A percentile compares a stretch with the other conserved stretches of the same genome.
These are phyloP conservation scores for Mythimna lalbum DNA, from an alignment of 2,888 invertebrate genomes.

Conservation along the genomic window DNA sequence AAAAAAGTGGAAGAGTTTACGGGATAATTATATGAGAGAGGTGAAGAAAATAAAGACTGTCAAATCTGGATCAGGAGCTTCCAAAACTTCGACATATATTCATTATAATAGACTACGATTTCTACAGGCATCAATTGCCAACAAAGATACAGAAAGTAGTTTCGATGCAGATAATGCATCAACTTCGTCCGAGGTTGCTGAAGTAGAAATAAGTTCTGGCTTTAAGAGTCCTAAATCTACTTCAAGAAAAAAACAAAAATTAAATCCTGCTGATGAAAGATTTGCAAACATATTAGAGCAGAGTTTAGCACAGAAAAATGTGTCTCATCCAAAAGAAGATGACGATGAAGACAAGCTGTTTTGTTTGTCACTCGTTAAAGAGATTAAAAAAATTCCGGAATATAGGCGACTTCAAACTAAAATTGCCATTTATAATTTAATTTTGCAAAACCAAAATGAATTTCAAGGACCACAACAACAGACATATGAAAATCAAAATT, in stretches of 20 bases:
- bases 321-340: conserved; percentile 54
- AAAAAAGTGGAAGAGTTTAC: conserved; percentile 59
- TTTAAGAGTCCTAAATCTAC: conserved; percentile 46
- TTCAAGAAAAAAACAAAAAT: conserved; percentile 55
- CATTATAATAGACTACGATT: conserved; percentile 58
- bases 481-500: conserved; percentile 55
- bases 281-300: conserved; percentile 59
- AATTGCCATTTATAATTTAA: conserved; percentile 61
- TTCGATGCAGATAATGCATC: conserved; percentile 41
- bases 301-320: conserved; percentile 57
- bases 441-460: conserved; percentile 46
- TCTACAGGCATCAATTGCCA: conserved; percentile 16
- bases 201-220: conserved; percentile 21
- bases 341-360: conserved; percentile 56
- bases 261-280: conserved; percentile 58
- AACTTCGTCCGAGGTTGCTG: conserved; percentile 55
- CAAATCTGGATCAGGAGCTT: conserved; percentile 59
- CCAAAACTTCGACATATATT: conserved; percentile 52
- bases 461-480: conserved; percentile 41
- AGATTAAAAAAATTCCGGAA: conserved; percentile 55
- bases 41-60: conserved; percentile 52
- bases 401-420: conserved; percentile 53
- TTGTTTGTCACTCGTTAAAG: conserved; percentile 57
- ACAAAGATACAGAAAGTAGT: conserved; percentile 55
- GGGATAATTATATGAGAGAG: conserved; percentile 57